Evolutionary conservation across 1,140 invertebrate species (phyloP), one percentile per base, ranked within the genome.

Genomic region (Hestina assimilis): DNA sequence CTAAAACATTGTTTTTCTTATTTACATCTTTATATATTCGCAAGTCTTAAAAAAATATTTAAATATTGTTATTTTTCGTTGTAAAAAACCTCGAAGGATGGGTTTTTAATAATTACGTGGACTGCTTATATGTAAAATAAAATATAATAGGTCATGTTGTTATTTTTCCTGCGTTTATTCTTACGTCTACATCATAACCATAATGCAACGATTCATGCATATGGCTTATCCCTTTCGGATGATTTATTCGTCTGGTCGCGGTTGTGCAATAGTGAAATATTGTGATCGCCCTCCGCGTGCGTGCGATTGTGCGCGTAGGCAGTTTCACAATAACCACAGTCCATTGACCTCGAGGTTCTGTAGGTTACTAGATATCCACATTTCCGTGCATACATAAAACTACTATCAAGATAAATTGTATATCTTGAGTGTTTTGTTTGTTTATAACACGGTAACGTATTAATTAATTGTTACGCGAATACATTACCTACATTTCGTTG

Each of bases 341-440:
- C 62, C 75, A 66, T 69, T 59, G 73, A 76, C 75, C 75, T 76
- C 75, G 71, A 50, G 41, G 47, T 62, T 58, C 66, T 65, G 64
- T 71, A 59, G 62, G 61, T 70, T 64, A 67, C 48, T 64, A 59
- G 63, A 68, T 46, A 66, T 52, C 14, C 17, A 41, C 40, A 45
- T 57, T 66, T 66, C 58, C 63, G 55, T 54, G 42, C 35, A 14
- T 35, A 59, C 11, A 23, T 19, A 24, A 47, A 47, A 23, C 3
- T 17, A 6, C 11, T 33, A 48, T 35, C 8, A 33, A 28, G 29
- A 48, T 31, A 48, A 21, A 23, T 33, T 12, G 7, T 15, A 14
- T 33, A 33, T 35, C 15, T 38, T 26, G 15, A 26, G 42, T 45
- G 21, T 45, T 43, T 50, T 50, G 20, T 35, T 51, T 40, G 8